Evolutionary conservation across 2,888 invertebrate genomes (phyloP).

Genomic region (Drosophila helvetica): DNA sequence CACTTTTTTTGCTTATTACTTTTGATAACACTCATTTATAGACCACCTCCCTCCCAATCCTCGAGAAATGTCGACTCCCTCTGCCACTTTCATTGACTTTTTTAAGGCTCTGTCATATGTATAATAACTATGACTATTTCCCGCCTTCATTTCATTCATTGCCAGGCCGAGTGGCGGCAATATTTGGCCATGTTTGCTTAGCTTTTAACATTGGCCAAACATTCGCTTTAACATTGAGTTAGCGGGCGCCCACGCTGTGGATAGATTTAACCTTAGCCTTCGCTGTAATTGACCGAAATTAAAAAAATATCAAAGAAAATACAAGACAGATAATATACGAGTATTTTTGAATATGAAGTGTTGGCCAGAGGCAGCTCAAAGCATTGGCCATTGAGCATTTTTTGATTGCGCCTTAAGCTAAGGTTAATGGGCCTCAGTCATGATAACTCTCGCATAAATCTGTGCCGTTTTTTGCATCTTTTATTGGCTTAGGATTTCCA

Average conservation of each 20-base stretch:
- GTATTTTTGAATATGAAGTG: conserved; percentile 52
- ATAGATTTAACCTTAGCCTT: conserved; percentile 70
- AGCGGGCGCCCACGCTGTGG: conserved; percentile 61
- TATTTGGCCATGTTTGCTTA: conserved; percentile 53
- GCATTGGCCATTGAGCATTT: conserved; percentile 38
- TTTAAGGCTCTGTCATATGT: conserved; percentile 1
- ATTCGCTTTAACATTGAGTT: conserved; percentile 67
- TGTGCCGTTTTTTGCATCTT: conserved; percentile 21
- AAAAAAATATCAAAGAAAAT: conserved; percentile 39
- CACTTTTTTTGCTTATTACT: too few species aligned
- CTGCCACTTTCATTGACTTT: not conserved
- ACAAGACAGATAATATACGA: conserved; percentile 8
- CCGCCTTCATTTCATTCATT: conserved; percentile 34
- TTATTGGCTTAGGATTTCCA: conserved; percentile 25
- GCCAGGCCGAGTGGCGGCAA: conserved; percentile 25
- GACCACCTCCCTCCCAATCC: too few species aligned
- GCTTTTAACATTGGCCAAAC: conserved; percentile 57
- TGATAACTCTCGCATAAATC: conserved; percentile 36
- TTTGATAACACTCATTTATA: too few species aligned
- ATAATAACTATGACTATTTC: not conserved
- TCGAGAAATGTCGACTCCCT: not conserved
- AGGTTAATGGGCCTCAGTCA: conserved; percentile 55
- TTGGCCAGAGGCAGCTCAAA: conserved; percentile 49
- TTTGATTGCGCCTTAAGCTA: conserved; percentile 27
- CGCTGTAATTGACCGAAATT: conserved; percentile 50